These are phyloP conservation scores for Emydoidea blandingii DNA, from an alignment of 2,797 vertebrate genomes.

Conservation along the genomic window DNA sequence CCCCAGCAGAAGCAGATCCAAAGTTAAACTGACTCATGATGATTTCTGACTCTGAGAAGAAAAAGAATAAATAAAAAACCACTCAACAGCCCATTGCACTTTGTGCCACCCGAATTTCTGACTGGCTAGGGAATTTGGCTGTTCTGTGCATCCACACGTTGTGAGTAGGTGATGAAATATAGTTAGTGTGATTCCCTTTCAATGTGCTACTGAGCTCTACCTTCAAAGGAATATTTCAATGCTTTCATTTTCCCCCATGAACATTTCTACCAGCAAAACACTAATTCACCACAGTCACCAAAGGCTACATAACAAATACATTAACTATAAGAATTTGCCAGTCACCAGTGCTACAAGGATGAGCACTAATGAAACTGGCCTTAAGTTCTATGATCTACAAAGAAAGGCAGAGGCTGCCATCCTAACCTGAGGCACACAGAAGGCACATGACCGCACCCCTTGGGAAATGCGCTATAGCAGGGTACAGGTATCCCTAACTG, in stretches of 20 bases:
- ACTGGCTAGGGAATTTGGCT: neutral
- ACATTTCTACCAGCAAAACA: neutral
- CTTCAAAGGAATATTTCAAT: neutral
- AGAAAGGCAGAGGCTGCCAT: neutral
- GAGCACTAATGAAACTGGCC: neutral
- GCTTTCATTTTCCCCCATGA: too few species aligned
- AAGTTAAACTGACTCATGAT: slow-evolving; percentile 90
- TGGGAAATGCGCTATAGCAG: neutral
- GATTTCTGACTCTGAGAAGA: neutral
- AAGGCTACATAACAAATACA: neutral
- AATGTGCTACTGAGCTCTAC: neutral
- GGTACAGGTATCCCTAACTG: neutral
- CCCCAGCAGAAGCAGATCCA: slow-evolving; percentile 72
- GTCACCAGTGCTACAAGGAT: neutral
- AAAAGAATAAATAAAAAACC: neutral
- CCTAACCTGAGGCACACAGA: neutral
- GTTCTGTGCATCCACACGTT: neutral
- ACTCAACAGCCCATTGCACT: neutral
- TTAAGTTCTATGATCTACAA: neutral
- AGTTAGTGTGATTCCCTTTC: neutral
- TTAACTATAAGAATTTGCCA: neutral
- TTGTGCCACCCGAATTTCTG: neutral
- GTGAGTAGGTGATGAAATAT: neutral
- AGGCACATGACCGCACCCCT: neutral
- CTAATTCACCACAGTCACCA: neutral